Evolutionary conservation across 1,140 invertebrate genomes (phyloP), one percentile per base, ranked within the genome.

Genomic region (Drosophila kohkoa): DNA sequence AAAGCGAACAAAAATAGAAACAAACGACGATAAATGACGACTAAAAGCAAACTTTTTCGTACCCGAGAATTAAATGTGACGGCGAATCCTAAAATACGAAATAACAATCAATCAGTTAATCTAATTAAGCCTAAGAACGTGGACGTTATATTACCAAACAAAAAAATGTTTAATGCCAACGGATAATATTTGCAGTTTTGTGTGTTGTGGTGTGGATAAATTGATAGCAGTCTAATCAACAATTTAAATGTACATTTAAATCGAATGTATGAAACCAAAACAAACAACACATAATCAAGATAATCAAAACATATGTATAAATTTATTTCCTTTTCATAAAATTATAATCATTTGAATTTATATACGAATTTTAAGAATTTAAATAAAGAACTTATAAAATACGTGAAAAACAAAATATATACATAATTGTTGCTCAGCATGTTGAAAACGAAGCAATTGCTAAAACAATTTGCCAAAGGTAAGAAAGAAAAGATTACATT

Each of bases 1-100:
- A 88, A 80, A 87, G 73, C 73, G 73, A 70, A 87, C 73, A 49
- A 79, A 87, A 88, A 88, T 87, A 87, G 77, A 87, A 87, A 75
- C 80, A 88, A 79, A 72, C 48, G 60, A 68, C 76, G 83, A 87
- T 88, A 87, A 79, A 64, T 79, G 75, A 88, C 80, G 30, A 63
- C 66, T 57, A 38, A 77, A 25, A 68, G 60, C 67, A 49, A 80
- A 49, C 80, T 65, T 73, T 68, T 57, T 66, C 15, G 67, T 62
- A 70, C 72, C 32, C 51, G 25, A 75, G 52, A 72, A 38, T 38
- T 38, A 38, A 32, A 5, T n/a, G 32, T n/a, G 20, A 55, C 59
- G 76, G 51, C 57, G 62, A 69, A 72, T 28, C n/a, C 2, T 35
- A 52, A 30, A 60, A 38, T 72, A 55, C 32, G 68, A 35, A 73